A percentile compares a stretch with the other conserved stretches of the same genome.
Evolutionary conservation across 2,113 vertebrate species (phyloP).

Genomic region (Meles meles): DNA sequence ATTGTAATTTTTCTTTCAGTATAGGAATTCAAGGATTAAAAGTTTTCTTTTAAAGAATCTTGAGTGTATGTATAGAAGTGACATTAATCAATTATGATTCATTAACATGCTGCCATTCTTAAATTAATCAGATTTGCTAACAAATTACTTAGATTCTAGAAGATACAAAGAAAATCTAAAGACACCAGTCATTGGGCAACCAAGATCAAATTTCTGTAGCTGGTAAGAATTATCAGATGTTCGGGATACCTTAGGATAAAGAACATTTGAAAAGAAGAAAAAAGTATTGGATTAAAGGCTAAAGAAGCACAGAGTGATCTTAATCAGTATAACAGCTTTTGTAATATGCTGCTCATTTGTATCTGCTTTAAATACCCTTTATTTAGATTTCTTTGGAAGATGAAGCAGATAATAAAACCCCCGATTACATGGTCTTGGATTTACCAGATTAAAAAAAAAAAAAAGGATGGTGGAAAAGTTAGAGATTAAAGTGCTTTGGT

Average conservation of each 20-base stretch:
- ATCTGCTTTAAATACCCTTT: neutral
- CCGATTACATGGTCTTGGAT: neutral
- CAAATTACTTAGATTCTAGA: neutral
- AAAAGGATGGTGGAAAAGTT: neutral
- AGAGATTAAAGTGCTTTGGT: neutral
- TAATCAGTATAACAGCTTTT: neutral
- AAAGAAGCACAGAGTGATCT: neutral
- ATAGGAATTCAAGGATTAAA: neutral
- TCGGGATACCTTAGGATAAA: neutral
- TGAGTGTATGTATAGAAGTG: neutral
- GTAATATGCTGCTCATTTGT: neutral
- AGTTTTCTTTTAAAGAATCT: neutral
- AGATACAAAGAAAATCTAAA: neutral
- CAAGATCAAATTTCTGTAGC: neutral
- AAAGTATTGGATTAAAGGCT: neutral
- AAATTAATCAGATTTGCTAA: neutral
- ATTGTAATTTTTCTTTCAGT: neutral
- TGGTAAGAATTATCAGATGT: neutral
- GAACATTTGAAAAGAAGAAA: neutral
- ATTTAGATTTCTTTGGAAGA: neutral
- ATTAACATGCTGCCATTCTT: neutral
- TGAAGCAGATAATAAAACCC: neutral
- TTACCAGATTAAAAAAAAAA: neutral
- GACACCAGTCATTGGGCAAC: neutral
- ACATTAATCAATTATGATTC: neutral